Base-by-base conservation (phyloP, 2,113 vertebrate species). In the Tilapia sparmanii region DNA sequence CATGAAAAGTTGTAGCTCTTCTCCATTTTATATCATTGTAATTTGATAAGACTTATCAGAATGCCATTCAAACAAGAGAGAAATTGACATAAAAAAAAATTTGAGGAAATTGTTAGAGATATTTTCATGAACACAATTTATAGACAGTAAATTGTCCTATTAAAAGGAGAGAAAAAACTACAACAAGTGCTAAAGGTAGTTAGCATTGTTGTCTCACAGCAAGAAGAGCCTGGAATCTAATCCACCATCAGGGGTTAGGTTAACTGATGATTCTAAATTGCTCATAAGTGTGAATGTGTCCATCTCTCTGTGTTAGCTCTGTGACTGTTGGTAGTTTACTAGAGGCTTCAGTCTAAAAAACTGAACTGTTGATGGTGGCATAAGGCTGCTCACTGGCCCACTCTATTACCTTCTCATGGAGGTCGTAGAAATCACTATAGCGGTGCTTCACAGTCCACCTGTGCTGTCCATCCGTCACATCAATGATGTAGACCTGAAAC, bases 371-470 rank as follows among this genome's bases (percentile, higher is more conserved):
- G 47, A 53, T 33, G 29, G 29, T 4, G 31, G 16, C 71, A 76
- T 50, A 53, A 52, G 1, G 50, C 3, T 38, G 78, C 6, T 38
- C 19, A 33, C 50, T 38, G 73, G 24, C 8, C 40, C 47, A 24
- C 26, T 61, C 8, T 4, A 54, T 57, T 91, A 99, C 99, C 96
- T 98, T 99, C 93, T 99, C 98, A 22, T 99, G 99, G 16, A 99
- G 95, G 52, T 99, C 98, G 24, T 99, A 96, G 91, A 99, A 99
- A 93, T 99, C 98, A 40, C 98, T 99, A 87, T 99, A 99, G 52
- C 99, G 98, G 91, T 99, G 99, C 94, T 99, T 99, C 81, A 99
- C 94, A 6, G 97, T 98, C 99, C 99, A 99, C 9, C 95, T 96
- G 91, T 99, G 98, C 55, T 83, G 97, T 54, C 98, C 97, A 83